Percentiles rank a stretch among this genome's conserved stretches.
Conservation (phyloP, 2,797 vertebrate species). For the Mionectes olivaceus region DNA sequence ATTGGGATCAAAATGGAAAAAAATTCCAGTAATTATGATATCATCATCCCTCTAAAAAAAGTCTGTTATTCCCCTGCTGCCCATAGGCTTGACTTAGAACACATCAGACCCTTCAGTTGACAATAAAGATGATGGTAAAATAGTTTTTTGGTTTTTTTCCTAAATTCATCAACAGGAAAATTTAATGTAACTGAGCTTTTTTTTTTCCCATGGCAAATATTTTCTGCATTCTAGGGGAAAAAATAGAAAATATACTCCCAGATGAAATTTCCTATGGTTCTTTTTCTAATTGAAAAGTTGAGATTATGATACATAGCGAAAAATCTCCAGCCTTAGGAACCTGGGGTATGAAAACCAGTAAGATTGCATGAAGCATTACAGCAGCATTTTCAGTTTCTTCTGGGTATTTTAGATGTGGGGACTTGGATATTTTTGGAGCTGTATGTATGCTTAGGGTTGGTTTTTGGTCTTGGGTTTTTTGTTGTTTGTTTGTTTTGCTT, state of each 20-base stretch:
- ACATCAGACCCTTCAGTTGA: background rate
- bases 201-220: background rate
- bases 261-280: background rate
- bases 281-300: background rate
- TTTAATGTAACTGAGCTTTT: background rate
- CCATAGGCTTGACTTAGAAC: background rate
- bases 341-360: background rate
- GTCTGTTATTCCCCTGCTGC: background rate
- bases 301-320: background rate
- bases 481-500: background rate
- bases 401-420: background rate
- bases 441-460: background rate
- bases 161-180: background rate
- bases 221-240: background rate
- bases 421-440: background rate
- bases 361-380: background rate
- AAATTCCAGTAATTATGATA: background rate
- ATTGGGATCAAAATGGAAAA: background rate
- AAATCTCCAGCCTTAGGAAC: background rate
- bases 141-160: background rate
- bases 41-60: background rate
- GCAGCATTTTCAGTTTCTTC: background rate
- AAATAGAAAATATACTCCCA: background rate
- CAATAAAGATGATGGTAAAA: background rate
- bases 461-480: background rate